Base-by-base conservation (phyloP, 2,113 vertebrate genomes). In the Rutilus rutilus region DNA sequence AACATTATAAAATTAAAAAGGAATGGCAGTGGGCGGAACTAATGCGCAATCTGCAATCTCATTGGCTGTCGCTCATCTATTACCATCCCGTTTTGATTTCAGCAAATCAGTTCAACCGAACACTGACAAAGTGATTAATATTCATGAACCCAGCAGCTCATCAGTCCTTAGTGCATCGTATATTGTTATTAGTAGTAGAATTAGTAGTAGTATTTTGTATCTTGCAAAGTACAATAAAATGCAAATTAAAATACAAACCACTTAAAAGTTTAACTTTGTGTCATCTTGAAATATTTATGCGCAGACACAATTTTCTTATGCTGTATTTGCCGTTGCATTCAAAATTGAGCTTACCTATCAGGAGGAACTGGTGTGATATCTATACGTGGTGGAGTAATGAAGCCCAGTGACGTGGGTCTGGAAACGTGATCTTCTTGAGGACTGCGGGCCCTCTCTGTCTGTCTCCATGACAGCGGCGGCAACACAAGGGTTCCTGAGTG, bases 401-500 rank as follows among this genome's bases (percentile, higher is more conserved):
- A 90, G 47, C 97, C 95, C 73, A 99, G 93, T 0, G 96, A 97
- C 2, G 97, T 98, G 0, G 98, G 98, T 5, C 95, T 93, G 75
- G 95, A 94, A 82, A 96, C 87, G 0, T 92, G 82, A 36, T 97
- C 96, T 27, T 95, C 95, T 30, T 98, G 97, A 0, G 98, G 97
- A 0, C 96, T 97, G 59, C 89, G 91, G 0, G 96, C 95, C 73
- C 89, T 94, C 87, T 97, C 97, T 0, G 91, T 92, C 86, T 97
- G 97, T 83, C 97, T 94, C 91, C 97, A 98, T 71, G 97, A 95
- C 89, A 99, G 87, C 0, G 98, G 97, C 0, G 98, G 97, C 85
- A 99, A 91, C 92, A 97, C 96, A 83, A 98, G 90, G 78, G 95
- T 98, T 30, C 97, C 97, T 0, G 98, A 98, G 85, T 96, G 97